Conservation (phyloP, 2,888 invertebrate genomes). For the Drosophila suboccidentalis region DNA sequence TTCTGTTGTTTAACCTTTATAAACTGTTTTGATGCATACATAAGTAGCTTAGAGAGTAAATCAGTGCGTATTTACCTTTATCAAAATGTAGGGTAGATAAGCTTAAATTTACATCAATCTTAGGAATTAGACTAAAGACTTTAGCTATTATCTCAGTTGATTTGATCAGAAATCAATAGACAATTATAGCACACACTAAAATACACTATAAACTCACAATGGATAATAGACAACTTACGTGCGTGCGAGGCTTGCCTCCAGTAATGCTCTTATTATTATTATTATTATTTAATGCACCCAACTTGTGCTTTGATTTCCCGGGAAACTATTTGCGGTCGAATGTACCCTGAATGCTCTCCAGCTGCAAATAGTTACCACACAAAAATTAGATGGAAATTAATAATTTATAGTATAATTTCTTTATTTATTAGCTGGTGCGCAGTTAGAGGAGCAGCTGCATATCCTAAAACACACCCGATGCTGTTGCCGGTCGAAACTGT, state of each 20-base stretch:
- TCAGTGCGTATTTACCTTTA: slow-evolving; percentile 35
- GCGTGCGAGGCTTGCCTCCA: slow-evolving; percentile 27
- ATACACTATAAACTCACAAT: background rate
- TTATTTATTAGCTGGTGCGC: slow-evolving; percentile 7
- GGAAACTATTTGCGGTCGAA: slow-evolving; percentile 2
- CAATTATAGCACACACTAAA: background rate
- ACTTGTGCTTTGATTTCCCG: slow-evolving; percentile 20
- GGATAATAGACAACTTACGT: slow-evolving; percentile 35
- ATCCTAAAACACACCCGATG: slow-evolving; percentile 25
- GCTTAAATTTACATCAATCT: background rate
- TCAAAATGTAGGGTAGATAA: slow-evolving; percentile 6
- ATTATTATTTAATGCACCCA: slow-evolving; percentile 21
- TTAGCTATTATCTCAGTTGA: background rate
- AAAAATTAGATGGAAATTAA: background rate
- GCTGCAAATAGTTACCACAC: slow-evolving; percentile 11
- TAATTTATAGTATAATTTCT: background rate
- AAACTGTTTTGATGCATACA: slow-evolving; percentile 25
- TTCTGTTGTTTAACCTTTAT: slow-evolving; percentile 1
- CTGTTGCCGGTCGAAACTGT: slow-evolving; percentile 36
- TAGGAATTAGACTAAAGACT: background rate
- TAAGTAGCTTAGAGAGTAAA: slow-evolving; percentile 44
- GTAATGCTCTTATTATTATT: slow-evolving; percentile 19
- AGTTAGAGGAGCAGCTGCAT: background rate
- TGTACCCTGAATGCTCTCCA: background rate
- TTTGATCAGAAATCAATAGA: slow-evolving; percentile 27